phyloP scores from a whole-genome alignment of 2,888 invertebrate genomes.

The Leucoptera coffeella region DNA sequence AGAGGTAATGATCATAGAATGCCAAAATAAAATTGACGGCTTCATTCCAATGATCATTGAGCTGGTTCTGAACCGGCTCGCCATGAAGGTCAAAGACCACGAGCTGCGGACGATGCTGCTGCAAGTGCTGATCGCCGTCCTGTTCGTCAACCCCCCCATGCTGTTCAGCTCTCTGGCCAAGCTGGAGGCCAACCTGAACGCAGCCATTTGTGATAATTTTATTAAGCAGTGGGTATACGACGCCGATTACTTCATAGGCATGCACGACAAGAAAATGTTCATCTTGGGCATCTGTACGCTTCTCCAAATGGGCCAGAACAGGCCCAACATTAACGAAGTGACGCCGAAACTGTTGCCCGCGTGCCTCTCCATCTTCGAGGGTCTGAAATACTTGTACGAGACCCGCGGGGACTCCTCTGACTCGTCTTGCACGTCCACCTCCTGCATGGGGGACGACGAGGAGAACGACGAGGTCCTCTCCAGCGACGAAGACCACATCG shows the following conservation, averaged over 20 bases:
- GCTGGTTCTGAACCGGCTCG: slow-evolving; percentile 79
- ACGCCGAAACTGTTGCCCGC: slow-evolving; percentile 79
- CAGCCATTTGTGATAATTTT: slow-evolving; percentile 83
- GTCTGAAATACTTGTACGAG: slow-evolving; percentile 89
- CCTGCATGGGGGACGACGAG: too few relatives aligned
- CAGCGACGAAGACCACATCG: slow-evolving; percentile 92
- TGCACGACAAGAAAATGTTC: slow-evolving; percentile 91
- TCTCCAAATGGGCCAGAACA: slow-evolving; percentile 69
- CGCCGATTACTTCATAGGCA: slow-evolving; percentile 89
- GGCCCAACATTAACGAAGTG: slow-evolving; percentile 70
- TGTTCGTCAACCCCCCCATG: slow-evolving; percentile 84
- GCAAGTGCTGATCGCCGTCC: slow-evolving; percentile 82
- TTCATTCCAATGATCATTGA: slow-evolving; percentile 88
- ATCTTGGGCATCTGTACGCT: slow-evolving; percentile 89
- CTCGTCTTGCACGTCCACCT: slow-evolving; percentile 76
- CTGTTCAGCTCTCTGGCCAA: slow-evolving; percentile 76
- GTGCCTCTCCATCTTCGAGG: slow-evolving; percentile 86
- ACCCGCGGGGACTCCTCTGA: slow-evolving; percentile 75
- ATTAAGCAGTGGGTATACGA: slow-evolving; percentile 96
- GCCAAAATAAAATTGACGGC: slow-evolving; percentile 82
- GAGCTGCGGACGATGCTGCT: slow-evolving; percentile 84
- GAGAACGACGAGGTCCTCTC: slow-evolving; percentile 62
- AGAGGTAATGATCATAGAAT: slow-evolving; percentile 93
- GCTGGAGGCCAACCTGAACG: slow-evolving; percentile 66
- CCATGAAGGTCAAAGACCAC: slow-evolving; percentile 85